A percentile compares a stretch with the other conserved stretches of the same genome.
phyloP scores from a whole-genome alignment of 37 sponge, comb jelly and placozoan species.

The Theonella swinhoei region DNA sequence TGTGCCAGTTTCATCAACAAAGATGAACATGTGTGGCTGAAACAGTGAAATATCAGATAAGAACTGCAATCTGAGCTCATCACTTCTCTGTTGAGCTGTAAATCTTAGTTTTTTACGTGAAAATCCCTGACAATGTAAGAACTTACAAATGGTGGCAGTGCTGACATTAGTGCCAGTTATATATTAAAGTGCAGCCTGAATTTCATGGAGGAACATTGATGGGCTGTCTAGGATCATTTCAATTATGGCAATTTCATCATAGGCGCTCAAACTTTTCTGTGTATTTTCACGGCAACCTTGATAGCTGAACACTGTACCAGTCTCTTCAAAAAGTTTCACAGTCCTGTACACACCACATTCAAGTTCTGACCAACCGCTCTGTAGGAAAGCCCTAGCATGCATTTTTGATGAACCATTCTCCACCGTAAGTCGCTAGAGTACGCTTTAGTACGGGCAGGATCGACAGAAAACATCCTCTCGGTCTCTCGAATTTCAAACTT shows the following conservation, averaged over 20 bases:
- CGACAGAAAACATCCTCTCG: too few relatives aligned
- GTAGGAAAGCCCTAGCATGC: conserved; percentile 19
- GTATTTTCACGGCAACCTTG: conserved; percentile 8
- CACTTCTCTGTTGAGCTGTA: conserved; percentile 10
- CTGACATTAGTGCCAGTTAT: conserved; percentile 13
- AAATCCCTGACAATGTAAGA: conserved; percentile 10
- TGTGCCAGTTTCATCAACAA: conserved; percentile 38
- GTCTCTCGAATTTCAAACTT: too few relatives aligned
- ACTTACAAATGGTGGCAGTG: not conserved
- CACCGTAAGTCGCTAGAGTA: conserved; percentile 25
- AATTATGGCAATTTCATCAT: conserved; percentile 5
- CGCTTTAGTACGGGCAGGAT: too few relatives aligned
- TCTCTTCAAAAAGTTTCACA: conserved; percentile 16
- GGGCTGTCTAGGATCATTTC: conserved; percentile 14
- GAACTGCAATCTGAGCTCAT: not conserved
- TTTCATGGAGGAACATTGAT: conserved; percentile 16
- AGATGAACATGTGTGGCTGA: conserved; percentile 18
- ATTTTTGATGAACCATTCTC: conserved; percentile 38
- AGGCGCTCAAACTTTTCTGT: conserved; percentile 1
- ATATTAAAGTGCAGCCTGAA: not conserved
- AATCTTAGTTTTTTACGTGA: not conserved
- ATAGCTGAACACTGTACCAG: too few relatives aligned
- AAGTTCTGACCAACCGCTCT: not conserved
- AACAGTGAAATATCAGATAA: conserved; percentile 1
- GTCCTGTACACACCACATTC: conserved; percentile 5